Percentiles rank a stretch among this genome's conserved stretches.
Evolutionary conservation across 1,140 invertebrate genomes (phyloP).

Genomic region (Heliconius melpomene): DNA sequence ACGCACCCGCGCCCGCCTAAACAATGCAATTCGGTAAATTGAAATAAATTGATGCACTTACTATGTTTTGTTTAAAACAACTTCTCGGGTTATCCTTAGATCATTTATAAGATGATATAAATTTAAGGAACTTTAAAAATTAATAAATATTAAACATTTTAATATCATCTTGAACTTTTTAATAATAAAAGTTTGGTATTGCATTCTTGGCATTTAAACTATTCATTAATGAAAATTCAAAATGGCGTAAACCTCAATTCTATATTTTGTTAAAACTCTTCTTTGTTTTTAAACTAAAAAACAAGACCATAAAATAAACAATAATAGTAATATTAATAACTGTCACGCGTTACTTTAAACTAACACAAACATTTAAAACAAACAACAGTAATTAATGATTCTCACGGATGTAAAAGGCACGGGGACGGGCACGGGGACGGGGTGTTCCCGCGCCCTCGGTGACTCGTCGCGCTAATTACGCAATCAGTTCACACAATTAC

Average conservation of each 20-base stretch:
- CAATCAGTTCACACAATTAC: slow-evolving; percentile 79
- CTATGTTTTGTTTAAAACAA: slow-evolving; percentile 60
- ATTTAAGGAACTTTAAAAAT: background rate
- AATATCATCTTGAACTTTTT: too few relatives aligned
- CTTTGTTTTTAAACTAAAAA: background rate
- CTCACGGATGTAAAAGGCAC: slow-evolving; percentile 66
- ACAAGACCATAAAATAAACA: background rate
- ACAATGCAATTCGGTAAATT: slow-evolving; percentile 78
- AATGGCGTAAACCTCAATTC: too few relatives aligned
- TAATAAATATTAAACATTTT: background rate
- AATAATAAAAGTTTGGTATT: too few relatives aligned
- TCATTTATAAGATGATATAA: background rate
- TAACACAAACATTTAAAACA: slow-evolving; percentile 44
- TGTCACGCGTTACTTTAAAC: slow-evolving; percentile 2
- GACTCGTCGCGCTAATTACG: slow-evolving; percentile 74
- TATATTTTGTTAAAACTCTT: too few relatives aligned
- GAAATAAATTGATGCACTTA: slow-evolving; percentile 78
- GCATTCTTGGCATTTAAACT: too few relatives aligned
- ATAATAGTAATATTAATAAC: background rate
- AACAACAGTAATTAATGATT: slow-evolving; percentile 68
- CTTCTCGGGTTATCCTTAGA: slow-evolving; percentile 20
- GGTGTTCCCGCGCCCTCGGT: slow-evolving; percentile 68
- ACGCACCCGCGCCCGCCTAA: slow-evolving; percentile 65
- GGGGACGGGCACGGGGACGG: background rate
- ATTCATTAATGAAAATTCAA: too few relatives aligned